phyloP scores from a whole-genome alignment of 2,888 invertebrate species.

The Heliconius cydno region DNA sequence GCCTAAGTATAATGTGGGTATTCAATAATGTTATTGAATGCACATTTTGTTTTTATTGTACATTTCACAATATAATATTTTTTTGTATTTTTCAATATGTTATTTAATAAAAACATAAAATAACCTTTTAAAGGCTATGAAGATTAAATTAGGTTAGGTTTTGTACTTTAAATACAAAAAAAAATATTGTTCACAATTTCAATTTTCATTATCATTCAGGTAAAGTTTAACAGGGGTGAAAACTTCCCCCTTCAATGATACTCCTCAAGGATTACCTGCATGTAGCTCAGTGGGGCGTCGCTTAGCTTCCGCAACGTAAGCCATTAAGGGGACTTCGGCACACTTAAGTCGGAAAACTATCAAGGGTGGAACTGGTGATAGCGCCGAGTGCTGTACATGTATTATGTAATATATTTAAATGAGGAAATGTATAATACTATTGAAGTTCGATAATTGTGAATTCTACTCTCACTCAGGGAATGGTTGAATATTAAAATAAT shows the following conservation, averaged over 20 bases:
- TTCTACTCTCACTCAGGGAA: too few relatives aligned
- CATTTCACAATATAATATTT: too few relatives aligned
- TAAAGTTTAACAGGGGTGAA: conserved; percentile 25
- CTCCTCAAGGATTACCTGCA: conserved; percentile 48
- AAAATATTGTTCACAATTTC: not conserved
- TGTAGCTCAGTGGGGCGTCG: conserved; percentile 46
- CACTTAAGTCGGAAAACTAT: conserved; percentile 43
- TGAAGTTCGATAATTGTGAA: too few relatives aligned
- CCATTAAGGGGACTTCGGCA: conserved; percentile 43
- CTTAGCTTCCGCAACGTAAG: conserved; percentile 41
- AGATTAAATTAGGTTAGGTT: not conserved
- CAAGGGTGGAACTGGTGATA: conserved; percentile 37
- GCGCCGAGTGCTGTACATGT: conserved; percentile 27
- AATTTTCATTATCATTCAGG: conserved; percentile 1
- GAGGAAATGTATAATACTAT: not conserved
- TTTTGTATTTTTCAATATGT: not conserved
- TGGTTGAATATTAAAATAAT: too few relatives aligned
- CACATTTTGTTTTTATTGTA: not conserved
- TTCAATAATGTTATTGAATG: not conserved
- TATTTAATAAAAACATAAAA: not conserved
- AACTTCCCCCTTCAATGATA: conserved; percentile 41
- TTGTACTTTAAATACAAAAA: too few relatives aligned
- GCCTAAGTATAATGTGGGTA: not conserved
- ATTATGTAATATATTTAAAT: conserved; percentile 9
- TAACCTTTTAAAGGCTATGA: too few relatives aligned